Percentiles rank a stretch among this genome's conserved stretches.
phyloP scores from a whole-genome alignment of 1,140 invertebrate species.

The Diabrotica undecimpunctata region DNA sequence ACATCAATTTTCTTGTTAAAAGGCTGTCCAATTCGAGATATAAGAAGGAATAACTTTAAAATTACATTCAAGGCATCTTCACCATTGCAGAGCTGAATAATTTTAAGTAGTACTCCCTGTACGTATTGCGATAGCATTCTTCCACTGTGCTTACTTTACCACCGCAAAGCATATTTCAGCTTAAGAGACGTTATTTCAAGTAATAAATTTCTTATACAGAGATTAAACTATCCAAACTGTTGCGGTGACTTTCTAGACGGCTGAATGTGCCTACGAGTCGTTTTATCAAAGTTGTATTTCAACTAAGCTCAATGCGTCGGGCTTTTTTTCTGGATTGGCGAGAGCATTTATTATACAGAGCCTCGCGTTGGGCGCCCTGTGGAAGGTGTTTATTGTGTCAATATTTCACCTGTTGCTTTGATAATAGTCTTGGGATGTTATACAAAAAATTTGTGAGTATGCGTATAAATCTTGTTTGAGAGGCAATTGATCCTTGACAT shows the following conservation, averaged over 20 bases:
- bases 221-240: conserved; percentile 21
- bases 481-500: conserved; percentile 2
- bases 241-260: conserved; percentile 16
- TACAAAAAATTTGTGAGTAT: neutral
- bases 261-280: conserved; percentile 15
- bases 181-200: conserved; percentile 12
- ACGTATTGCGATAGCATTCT: neutral
- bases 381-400: conserved; percentile 5
- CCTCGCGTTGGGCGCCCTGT: conserved; percentile 5
- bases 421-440: conserved; percentile 3
- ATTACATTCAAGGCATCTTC: neutral
- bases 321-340: conserved; percentile 9
- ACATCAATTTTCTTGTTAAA: too few relatives aligned
- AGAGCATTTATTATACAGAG: conserved; percentile 4
- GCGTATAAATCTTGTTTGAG: neutral
- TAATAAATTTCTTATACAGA: conserved; percentile 16
- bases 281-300: conserved; percentile 21
- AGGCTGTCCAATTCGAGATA: too few relatives aligned
- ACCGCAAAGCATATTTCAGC: conserved; percentile 15
- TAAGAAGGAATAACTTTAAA: too few relatives aligned
- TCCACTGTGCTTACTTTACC: neutral
- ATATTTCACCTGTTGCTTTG: conserved; percentile 10
- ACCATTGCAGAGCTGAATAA: neutral
- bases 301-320: conserved; percentile 13
- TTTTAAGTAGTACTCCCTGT: neutral